phyloP scores from a whole-genome alignment of 1,140 invertebrate genomes.

The Hypothenemus hampei region DNA sequence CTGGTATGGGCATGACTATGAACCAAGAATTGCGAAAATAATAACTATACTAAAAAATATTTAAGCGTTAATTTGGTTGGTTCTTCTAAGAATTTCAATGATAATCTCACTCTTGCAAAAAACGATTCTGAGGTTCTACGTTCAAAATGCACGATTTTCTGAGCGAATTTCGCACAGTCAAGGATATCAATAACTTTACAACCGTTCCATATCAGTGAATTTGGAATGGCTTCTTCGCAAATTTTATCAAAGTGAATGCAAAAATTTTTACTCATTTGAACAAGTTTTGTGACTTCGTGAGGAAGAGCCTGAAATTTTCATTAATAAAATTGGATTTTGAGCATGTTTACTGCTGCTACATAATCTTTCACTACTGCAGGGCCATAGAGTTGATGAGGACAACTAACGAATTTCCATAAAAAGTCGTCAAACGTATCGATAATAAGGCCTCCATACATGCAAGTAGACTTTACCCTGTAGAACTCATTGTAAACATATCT shows the following conservation, averaged over 20 bases:
- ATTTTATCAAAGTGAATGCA: constrained; percentile 38
- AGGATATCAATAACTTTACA: constrained; percentile 39
- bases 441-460: constrained; percentile 38
- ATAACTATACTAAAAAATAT: constrained; percentile 32
- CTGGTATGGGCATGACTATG: constrained; percentile 27
- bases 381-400: constrained; percentile 32
- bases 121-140: constrained; percentile 13
- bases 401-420: constrained; percentile 32
- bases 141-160: constrained; percentile 23
- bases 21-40: constrained; percentile 38
- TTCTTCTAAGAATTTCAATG: not conserved
- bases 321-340: not conserved
- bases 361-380: constrained; percentile 35
- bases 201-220: constrained; percentile 26
- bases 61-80: not conserved
- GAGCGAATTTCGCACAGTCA: constrained; percentile 31
- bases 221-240: constrained; percentile 30
- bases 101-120: constrained; percentile 13
- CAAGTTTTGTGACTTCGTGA: constrained; percentile 32
- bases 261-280: constrained; percentile 36
- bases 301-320: constrained; percentile 24
- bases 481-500: constrained; percentile 36
- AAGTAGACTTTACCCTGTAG: constrained; percentile 26
- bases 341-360: constrained; percentile 21
- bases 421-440: constrained; percentile 32